These are phyloP conservation scores for Drosophila kepulauana DNA, from an alignment of 1,140 invertebrate species.

Conservation along the genomic window DNA sequence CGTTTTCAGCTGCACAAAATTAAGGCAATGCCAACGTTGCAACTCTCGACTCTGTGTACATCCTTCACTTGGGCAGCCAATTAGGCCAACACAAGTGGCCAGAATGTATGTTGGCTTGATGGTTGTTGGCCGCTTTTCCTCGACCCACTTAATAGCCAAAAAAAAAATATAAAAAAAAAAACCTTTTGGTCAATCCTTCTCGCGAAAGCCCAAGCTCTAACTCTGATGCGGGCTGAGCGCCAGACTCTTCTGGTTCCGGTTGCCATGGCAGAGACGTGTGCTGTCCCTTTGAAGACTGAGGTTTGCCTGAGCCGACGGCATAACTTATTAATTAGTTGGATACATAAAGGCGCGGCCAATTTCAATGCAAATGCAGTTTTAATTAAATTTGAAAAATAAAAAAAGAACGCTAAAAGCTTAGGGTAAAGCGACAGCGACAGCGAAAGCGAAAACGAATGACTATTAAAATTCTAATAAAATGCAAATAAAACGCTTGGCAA, in stretches of 20 bases:
- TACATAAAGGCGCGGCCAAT: slow-evolving; percentile 52
- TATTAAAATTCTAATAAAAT: slow-evolving; percentile 43
- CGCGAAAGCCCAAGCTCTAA: not conserved
- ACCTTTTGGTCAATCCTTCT: slow-evolving; percentile 16
- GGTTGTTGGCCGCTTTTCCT: slow-evolving; percentile 10
- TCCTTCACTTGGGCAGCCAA: slow-evolving; percentile 56
- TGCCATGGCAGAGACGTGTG: slow-evolving; percentile 40
- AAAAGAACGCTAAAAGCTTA: slow-evolving; percentile 7
- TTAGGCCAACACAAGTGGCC: slow-evolving; percentile 69
- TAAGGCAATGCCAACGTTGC: slow-evolving; percentile 13
- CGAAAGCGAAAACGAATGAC: not conserved
- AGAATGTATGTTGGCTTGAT: slow-evolving; percentile 26
- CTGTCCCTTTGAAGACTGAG: slow-evolving; percentile 4
- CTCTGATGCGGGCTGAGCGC: not conserved
- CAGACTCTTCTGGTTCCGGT: not conserved
- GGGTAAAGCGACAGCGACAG: not conserved
- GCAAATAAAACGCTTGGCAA: slow-evolving; percentile 45
- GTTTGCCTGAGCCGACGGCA: slow-evolving; percentile 30
- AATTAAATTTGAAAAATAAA: slow-evolving; percentile 65
- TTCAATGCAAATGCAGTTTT: slow-evolving; percentile 74
- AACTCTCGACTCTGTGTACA: slow-evolving; percentile 2
- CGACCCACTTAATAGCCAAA: slow-evolving; percentile 34
- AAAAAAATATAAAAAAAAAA: slow-evolving; percentile 4
- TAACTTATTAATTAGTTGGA: slow-evolving; percentile 71
- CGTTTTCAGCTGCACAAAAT: slow-evolving; percentile 20